These are phyloP conservation scores for Calephelis perditalis DNA, from an alignment of 2,888 invertebrate species.

Conservation along the genomic window DNA sequence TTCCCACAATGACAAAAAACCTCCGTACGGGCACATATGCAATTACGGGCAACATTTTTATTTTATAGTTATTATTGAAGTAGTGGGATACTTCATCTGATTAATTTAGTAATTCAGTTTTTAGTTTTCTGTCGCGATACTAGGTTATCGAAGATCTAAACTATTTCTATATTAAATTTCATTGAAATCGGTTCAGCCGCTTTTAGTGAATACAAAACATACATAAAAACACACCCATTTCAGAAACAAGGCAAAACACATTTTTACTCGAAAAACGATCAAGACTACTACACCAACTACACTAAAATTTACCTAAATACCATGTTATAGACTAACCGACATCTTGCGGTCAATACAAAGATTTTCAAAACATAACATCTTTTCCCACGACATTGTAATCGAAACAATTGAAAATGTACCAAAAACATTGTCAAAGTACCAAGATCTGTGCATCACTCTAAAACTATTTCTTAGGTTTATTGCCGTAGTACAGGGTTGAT, in stretches of 20 bases:
- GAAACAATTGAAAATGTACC: slow-evolving; percentile 57
- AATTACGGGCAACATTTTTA: too few species aligned
- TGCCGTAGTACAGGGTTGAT: slow-evolving; percentile 25
- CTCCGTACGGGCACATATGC: too few species aligned
- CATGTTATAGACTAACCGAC: slow-evolving; percentile 60
- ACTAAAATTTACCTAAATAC: slow-evolving; percentile 49
- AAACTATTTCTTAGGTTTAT: slow-evolving; percentile 24
- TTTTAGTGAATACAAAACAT: too few species aligned
- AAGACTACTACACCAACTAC: slow-evolving; percentile 32
- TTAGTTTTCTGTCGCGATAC: too few species aligned
- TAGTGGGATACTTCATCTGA: too few species aligned
- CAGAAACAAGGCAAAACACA: background rate
- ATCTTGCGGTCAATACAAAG: slow-evolving; percentile 58
- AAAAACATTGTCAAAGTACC: slow-evolving; percentile 48
- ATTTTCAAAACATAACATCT: slow-evolving; percentile 41
- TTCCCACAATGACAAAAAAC: too few species aligned
- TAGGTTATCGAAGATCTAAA: too few species aligned
- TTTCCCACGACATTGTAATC: slow-evolving; percentile 59
- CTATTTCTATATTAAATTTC: too few species aligned
- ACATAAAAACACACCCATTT: background rate
- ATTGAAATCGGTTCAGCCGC: too few species aligned
- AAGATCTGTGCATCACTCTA: slow-evolving; percentile 20
- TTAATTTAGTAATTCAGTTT: too few species aligned
- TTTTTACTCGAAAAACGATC: slow-evolving; percentile 38
- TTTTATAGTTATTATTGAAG: too few species aligned